Conservation (phyloP, 1,140 invertebrate species). For the Chymomyza costata region DNA sequence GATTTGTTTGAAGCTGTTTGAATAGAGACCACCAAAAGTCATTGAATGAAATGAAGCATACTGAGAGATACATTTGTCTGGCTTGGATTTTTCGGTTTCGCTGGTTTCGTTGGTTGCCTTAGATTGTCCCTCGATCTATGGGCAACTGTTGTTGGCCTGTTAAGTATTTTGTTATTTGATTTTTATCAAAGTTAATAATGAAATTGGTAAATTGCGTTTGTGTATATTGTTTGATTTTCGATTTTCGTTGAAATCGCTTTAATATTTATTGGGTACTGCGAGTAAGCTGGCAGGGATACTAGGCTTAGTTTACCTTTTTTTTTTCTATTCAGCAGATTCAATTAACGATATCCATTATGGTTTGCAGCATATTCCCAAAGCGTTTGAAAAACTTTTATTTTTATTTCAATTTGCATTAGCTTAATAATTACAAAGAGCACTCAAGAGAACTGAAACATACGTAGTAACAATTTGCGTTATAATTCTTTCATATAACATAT, state of each 20-base stretch:
- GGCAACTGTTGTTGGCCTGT: conserved; percentile 38
- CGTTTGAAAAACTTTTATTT: too few species aligned
- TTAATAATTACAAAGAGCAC: too few species aligned
- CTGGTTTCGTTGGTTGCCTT: conserved; percentile 17
- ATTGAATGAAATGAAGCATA: conserved; percentile 72
- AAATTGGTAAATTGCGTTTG: conserved; percentile 65
- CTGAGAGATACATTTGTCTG: conserved; percentile 53
- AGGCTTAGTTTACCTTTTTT: conserved; percentile 53
- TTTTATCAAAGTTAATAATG: conserved; percentile 72
- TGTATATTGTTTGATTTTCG: conserved; percentile 8
- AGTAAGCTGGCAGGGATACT: conserved; percentile 30
- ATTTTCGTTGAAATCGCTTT: too few species aligned
- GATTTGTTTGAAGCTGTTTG: conserved; percentile 73
- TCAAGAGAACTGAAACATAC: too few species aligned
- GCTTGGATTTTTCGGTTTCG: background rate
- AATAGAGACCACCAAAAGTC: conserved; percentile 73
- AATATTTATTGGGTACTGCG: background rate
- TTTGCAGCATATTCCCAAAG: too few species aligned
- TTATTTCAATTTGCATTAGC: too few species aligned
- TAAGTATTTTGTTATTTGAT: conserved; percentile 71
- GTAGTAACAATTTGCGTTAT: too few species aligned
- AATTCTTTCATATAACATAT: too few species aligned
- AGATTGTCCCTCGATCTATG: conserved; percentile 32
- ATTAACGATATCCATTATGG: conserved; percentile 70
- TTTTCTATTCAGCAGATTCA: conserved; percentile 49